Base-by-base conservation (phyloP, 2,797 vertebrate genomes). In the Lemur catta region DNA sequence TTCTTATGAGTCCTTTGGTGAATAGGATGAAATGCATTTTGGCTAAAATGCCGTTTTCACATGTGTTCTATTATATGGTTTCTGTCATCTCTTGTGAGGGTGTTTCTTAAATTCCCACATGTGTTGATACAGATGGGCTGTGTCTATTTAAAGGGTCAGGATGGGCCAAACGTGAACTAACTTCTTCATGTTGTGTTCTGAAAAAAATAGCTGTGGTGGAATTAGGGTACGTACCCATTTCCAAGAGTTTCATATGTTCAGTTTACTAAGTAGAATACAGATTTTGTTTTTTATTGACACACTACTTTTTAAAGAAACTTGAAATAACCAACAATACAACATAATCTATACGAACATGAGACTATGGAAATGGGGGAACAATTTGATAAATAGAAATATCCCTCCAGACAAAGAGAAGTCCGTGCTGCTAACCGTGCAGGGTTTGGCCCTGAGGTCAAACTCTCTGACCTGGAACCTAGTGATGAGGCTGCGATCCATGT, bases 321-420 rank as follows among this genome's bases (percentile, higher is more conserved):
- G 43, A 96, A 92, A 22, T 61, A 96, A 76, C 43, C 63, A 82
- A 86, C 43, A 95, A 63, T 50, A 80, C 95, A 87, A 61, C n/a
- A 52, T 26, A 93, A 91, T 57, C 18, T 18, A 75, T 55, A 84
- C 82, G 92, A 95, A 41, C 33, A 75, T 8, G 26, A 96, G 28
- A 35, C 41, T 84, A 69, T 55, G 61, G 81, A 95, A 92, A 52
- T 33, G 1, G 7, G 3, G 4, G 14, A 69, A 71, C 17, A 59
- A 33, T 71, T n/a, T 67, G 89, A 71, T 28, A 65, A 46, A 81
- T 75, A 75, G 38, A 65, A 75, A 28, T 38, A 59, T 33, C 67
- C 52, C 46, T 41, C 15, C 30, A 91, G 81, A 93, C 59, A 33
- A 86, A 82, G 38, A 82, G 41, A 76, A 84, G 15, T 33, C 8